These are phyloP conservation scores for Mus spicilegus DNA, from an alignment of 2,113 vertebrate genomes.

Conservation along the genomic window DNA sequence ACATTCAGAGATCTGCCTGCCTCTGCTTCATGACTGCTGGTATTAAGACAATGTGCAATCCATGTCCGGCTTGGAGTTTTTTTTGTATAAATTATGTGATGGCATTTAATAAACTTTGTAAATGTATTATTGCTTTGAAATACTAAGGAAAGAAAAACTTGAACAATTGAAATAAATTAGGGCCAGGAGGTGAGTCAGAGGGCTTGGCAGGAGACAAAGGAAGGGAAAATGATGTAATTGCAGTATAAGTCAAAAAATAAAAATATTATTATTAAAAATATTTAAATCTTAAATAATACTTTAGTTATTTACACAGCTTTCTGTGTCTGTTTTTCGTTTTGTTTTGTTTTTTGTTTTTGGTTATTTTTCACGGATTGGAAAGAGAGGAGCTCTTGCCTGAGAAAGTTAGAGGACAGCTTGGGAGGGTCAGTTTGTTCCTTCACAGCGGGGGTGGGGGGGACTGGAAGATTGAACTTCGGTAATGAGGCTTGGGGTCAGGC, in stretches of 20 bases:
- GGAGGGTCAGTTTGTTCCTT: background rate
- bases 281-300: background rate
- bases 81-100: background rate
- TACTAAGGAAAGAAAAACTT: background rate
- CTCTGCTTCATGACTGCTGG: background rate
- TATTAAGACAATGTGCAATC: background rate
- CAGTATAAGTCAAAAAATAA: background rate
- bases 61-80: background rate
- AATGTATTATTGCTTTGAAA: slow-evolving; percentile 48
- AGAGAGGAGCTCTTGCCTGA: background rate
- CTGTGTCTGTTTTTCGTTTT: too few relatives aligned
- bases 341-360: background rate
- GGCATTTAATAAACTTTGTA: slow-evolving; percentile 12
- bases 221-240: background rate
- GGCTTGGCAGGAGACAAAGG: background rate
- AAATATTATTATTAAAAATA: background rate
- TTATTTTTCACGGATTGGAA: background rate
- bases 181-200: background rate
- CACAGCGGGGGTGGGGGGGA: background rate
- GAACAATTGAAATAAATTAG: background rate
- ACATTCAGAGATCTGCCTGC: background rate
- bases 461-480: background rate
- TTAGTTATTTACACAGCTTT: background rate
- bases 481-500: background rate
- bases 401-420: background rate